These are phyloP conservation scores for Crotalus adamanteus DNA, from an alignment of 2,797 vertebrate species.

Conservation along the genomic window DNA sequence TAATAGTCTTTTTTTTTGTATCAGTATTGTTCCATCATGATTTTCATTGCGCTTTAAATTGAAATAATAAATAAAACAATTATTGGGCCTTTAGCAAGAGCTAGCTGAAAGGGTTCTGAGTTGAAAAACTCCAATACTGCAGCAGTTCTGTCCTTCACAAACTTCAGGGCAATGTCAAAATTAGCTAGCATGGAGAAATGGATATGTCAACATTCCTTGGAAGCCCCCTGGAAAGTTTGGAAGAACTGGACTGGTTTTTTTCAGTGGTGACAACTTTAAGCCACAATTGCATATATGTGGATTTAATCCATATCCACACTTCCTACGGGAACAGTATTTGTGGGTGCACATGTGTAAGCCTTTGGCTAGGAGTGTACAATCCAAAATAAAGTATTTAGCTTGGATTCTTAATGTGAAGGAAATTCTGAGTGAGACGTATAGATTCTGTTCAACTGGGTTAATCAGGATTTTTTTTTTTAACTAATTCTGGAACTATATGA, in stretches of 20 bases:
- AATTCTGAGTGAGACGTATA: neutral
- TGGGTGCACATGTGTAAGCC: neutral
- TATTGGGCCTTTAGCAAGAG: neutral
- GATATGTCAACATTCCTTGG: fast-evolving
- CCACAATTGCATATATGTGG: neutral
- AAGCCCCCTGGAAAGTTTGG: neutral
- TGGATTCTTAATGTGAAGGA: neutral
- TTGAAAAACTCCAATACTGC: slow-evolving; percentile 16
- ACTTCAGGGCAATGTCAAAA: neutral
- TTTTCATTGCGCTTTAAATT: slow-evolving; percentile 32
- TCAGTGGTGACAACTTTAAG: too few species aligned
- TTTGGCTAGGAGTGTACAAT: neutral
- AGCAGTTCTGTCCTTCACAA: slow-evolving; percentile 8
- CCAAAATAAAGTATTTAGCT: neutral
- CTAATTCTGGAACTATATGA: neutral
- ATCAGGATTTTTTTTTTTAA: neutral
- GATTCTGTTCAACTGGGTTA: neutral
- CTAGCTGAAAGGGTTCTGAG: neutral
- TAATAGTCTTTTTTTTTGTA: neutral
- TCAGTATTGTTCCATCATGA: neutral
- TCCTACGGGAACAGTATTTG: neutral
- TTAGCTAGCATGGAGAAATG: neutral
- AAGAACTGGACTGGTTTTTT: too few species aligned
- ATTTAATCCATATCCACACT: neutral
- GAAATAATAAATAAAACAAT: neutral